These are phyloP conservation scores for Apamea sordens DNA, from an alignment of 2,888 invertebrate species.

Conservation along the genomic window DNA sequence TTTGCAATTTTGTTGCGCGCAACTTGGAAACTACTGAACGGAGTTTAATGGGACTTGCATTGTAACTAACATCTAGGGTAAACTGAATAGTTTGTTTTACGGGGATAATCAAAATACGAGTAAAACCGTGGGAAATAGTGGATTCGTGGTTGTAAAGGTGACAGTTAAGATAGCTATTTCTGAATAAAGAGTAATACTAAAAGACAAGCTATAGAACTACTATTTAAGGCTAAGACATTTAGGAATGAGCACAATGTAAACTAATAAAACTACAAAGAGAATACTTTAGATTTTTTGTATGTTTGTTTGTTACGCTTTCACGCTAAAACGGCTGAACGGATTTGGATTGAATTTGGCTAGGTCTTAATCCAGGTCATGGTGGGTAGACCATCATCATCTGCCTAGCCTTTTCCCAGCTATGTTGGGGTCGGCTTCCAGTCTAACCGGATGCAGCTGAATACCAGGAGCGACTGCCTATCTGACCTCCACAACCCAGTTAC, in stretches of 20 bases:
- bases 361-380: too few species aligned
- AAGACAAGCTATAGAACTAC: background rate
- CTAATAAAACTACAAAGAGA: background rate
- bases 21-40: conserved; percentile 59
- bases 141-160: background rate
- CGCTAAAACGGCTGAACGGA: too few species aligned
- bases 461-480: too few species aligned
- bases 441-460: too few species aligned
- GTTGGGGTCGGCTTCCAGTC: too few species aligned
- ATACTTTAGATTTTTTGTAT: background rate
- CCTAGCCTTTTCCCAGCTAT: too few species aligned
- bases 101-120: conserved; percentile 14
- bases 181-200: background rate
- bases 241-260: background rate
- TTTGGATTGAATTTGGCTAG: too few species aligned
- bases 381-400: too few species aligned
- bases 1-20: conserved; percentile 60
- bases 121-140: background rate
- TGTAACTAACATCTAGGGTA: conserved; percentile 46
- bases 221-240: background rate
- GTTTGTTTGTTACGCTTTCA: background rate
- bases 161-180: background rate
- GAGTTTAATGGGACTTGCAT: conserved; percentile 55
- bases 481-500: too few species aligned
- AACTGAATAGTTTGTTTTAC: conserved; percentile 42